Evolutionary conservation across 2,113 vertebrate genomes (phyloP), one percentile per base, ranked within the genome.

Genomic region (Sapayoa aenigma): DNA sequence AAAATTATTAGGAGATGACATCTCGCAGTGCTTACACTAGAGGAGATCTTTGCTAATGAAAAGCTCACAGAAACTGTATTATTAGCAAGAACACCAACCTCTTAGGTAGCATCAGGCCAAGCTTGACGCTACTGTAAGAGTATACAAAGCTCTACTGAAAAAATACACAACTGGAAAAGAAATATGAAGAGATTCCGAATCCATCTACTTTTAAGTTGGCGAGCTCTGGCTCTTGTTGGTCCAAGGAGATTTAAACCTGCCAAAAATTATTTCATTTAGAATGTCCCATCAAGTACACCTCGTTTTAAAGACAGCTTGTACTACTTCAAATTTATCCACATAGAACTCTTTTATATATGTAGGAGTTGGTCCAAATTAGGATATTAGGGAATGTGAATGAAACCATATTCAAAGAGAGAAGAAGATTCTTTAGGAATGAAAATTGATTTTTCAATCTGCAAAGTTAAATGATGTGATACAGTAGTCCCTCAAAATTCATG

Each of bases 201-300:
- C 37, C 68, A 44, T 83, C 55, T 39, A 22, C 66, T 53, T 71
- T 56, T 49, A 41, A 83, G n/a, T 25, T 91, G 74, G 41, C 46
- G 9, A 76, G 49, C 28, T 89, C 37, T 56, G 91, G 37, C 30
- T 62, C 55, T 50, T 60, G n/a, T 74, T 94, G 82, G 78, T 63
- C 39, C 53, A 71, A 53, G 63, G 35, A 95, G 55, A 68, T 74
- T 91, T 74, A 66, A 12, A 42, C 30, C 39, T 91, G 92, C 85
- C 92, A 96, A 68, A 91, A 88, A 44, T 79, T 1, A 71, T 88
- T 96, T 91, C 22, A 49, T 90, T 90, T 86, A 69, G 63, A 77
- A 4, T 92, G 31, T 74, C n/a, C 46, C 46, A 15, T 55, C 2
- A 1, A 79, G 13, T 67, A 49, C 75, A 27, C 39, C 37, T 84